Conservation (phyloP, 2,113 vertebrate genomes). For the Megaceryle torquata region DNA sequence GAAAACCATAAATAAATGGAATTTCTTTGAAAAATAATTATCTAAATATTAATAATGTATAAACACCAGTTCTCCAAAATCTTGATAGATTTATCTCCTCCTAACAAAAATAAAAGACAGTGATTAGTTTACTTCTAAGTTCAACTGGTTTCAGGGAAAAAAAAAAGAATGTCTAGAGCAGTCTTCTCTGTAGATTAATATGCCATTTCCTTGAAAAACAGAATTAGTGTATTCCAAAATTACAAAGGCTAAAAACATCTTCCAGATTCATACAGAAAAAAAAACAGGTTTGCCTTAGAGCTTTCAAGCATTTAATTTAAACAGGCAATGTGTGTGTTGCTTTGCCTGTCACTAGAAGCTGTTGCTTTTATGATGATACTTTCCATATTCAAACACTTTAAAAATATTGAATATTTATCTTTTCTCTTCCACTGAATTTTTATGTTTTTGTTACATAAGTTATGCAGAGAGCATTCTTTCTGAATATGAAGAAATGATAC, state of each 20-base stretch:
- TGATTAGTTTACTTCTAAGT: neutral
- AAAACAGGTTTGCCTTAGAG: neutral
- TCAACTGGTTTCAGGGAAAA: neutral
- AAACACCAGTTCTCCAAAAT: neutral
- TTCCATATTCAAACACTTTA: conserved; percentile 2
- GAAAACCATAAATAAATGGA: neutral
- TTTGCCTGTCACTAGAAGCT: conserved; percentile 1
- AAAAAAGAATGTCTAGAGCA: neutral
- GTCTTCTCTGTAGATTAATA: neutral
- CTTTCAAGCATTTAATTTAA: conserved; percentile 20
- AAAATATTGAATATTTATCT: conserved; percentile 8
- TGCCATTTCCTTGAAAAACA: neutral
- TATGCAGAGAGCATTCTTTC: neutral
- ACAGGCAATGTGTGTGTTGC: neutral
- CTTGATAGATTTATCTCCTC: neutral
- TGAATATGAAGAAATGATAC: neutral
- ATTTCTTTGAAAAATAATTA: neutral
- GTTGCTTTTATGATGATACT: neutral
- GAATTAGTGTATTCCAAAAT: neutral
- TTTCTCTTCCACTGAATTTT: conserved; percentile 1
- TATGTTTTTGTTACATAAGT: neutral
- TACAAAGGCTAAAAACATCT: neutral
- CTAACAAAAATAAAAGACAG: neutral
- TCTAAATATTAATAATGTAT: neutral
- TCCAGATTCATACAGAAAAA: neutral